Conservation (phyloP, 2,113 vertebrate species). For the Engystomops pustulosus region DNA sequence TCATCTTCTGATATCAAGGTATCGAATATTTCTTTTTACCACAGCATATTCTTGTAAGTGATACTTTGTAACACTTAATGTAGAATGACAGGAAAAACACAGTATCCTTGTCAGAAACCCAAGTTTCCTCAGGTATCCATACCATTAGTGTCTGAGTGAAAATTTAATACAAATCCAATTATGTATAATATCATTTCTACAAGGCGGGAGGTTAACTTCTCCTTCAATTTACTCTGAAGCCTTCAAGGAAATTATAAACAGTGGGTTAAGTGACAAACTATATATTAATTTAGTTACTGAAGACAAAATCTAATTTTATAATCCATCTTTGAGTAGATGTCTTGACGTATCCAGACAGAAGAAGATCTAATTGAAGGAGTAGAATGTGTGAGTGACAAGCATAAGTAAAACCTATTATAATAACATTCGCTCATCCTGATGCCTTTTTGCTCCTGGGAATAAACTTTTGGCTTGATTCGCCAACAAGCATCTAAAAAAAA, state of each 20-base stretch:
- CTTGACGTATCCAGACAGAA: neutral
- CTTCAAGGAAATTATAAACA: constrained; percentile 3
- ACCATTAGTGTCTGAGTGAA: neutral
- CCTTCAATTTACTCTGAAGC: constrained; percentile 4
- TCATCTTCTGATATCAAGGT: no score
- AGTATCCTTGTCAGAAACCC: neutral
- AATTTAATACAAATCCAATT: neutral
- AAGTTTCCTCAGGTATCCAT: neutral
- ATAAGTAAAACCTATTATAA: neutral
- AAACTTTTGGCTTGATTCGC: neutral
- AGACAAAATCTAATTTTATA: constrained; percentile 11
- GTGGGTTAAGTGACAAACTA: constrained; percentile 9
- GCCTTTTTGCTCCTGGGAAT: neutral
- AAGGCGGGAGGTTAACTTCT: neutral
- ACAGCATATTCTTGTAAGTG: no score
- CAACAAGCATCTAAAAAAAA: neutral
- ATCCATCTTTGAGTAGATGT: neutral
- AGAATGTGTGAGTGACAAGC: neutral
- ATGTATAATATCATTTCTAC: neutral
- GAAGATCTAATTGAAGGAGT: neutral
- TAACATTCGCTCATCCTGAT: neutral
- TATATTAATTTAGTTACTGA: constrained; percentile 8
- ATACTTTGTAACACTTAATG: neutral
- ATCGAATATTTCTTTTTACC: no score
- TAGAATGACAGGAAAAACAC: neutral